phyloP scores from a whole-genome alignment of 2,888 invertebrate species.

The Leistus spinibarbis region DNA sequence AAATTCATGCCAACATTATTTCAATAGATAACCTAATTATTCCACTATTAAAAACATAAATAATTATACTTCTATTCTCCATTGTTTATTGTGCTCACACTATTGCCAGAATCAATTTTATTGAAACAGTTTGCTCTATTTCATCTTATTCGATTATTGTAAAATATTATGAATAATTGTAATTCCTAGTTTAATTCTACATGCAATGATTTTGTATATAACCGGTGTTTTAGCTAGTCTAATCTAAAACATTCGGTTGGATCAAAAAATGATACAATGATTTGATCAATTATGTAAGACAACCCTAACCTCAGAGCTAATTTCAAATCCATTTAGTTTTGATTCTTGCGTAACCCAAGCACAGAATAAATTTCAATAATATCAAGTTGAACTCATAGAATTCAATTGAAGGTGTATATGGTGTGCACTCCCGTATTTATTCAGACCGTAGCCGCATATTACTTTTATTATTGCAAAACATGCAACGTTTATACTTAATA shows the following conservation, averaged over 20 bases:
- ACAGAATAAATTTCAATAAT: background rate
- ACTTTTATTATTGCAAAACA: background rate
- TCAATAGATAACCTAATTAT: background rate
- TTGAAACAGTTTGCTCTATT: too few species aligned
- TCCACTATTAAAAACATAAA: background rate
- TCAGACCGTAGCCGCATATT: background rate
- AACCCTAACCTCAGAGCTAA: too few species aligned
- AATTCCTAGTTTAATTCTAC: too few species aligned
- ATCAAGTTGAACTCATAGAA: background rate
- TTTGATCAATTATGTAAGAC: too few species aligned
- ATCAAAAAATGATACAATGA: too few species aligned
- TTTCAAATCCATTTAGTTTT: background rate
- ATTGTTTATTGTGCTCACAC: background rate
- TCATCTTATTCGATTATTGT: too few species aligned
- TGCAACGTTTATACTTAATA: background rate
- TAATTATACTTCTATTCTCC: background rate
- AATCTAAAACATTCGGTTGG: too few species aligned
- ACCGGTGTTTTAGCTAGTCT: too few species aligned
- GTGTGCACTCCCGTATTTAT: background rate
- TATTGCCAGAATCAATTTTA: background rate
- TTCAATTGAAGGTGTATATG: background rate
- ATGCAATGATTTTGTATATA: too few species aligned
- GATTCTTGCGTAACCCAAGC: background rate
- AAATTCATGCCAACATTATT: conserved; percentile 9
- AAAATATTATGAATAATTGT: too few species aligned